Percentiles rank a stretch among this genome's conserved stretches.
Conservation (phyloP, 92 coral and sea anemone species). For the Zoanthus sociatus region DNA sequence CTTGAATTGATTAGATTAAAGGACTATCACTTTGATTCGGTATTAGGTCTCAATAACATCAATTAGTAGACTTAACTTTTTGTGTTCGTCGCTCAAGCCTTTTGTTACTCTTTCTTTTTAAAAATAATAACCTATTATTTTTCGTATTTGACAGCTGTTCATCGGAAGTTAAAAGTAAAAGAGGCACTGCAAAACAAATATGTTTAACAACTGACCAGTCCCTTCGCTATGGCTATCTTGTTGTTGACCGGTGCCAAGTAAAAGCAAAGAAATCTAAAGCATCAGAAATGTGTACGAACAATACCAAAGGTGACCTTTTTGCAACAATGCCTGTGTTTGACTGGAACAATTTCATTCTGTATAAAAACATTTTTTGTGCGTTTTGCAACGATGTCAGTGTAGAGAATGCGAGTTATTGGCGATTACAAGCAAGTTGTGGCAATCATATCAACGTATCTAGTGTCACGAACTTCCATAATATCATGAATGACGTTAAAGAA, state of each 20-base stretch:
- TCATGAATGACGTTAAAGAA: conserved; percentile 16
- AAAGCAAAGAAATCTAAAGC: not conserved
- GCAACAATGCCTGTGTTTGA: conserved; percentile 33
- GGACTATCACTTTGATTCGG: no score
- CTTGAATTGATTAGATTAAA: no score
- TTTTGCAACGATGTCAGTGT: conserved; percentile 13
- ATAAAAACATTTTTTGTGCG: conserved; percentile 43
- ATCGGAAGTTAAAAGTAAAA: not conserved
- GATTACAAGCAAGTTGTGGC: conserved; percentile 10
- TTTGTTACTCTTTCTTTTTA: not conserved
- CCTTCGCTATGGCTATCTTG: conserved; percentile 35
- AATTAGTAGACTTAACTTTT: not conserved
- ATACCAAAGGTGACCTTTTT: conserved; percentile 12
- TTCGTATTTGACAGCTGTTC: not conserved
- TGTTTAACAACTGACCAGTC: not conserved
- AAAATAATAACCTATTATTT: not conserved
- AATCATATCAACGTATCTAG: not conserved
- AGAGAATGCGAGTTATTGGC: conserved; percentile 19
- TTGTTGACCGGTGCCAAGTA: not conserved
- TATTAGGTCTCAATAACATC: not conserved
- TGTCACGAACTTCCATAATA: not conserved
- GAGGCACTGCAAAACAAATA: not conserved
- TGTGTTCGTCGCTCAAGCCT: not conserved
- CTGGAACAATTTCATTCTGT: not conserved
- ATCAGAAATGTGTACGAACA: conserved; percentile 7